Percentiles rank a stretch among this genome's conserved stretches.
Conservation (phyloP, 1,140 invertebrate genomes). For the Acyrthosiphon pisum region DNA sequence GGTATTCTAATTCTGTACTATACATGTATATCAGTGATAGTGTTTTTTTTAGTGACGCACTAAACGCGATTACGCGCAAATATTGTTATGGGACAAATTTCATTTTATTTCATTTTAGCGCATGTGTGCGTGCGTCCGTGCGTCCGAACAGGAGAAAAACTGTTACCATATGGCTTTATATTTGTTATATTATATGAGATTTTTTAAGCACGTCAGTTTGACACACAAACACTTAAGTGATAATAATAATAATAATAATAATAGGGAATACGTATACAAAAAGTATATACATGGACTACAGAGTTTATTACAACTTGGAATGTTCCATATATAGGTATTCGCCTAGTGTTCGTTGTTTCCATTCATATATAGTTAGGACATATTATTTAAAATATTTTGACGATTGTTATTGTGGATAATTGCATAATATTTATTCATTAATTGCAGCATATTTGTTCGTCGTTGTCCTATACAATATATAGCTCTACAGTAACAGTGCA, state of each 20-base stretch:
- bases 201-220: background rate
- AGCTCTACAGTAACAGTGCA: background rate
- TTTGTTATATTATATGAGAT: background rate
- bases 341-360: background rate
- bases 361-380: background rate
- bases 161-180: background rate
- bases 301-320: background rate
- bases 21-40: background rate
- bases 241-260: background rate
- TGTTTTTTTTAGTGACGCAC: background rate
- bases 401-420: background rate
- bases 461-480: background rate
- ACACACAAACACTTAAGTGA: background rate
- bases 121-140: background rate
- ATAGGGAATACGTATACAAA: background rate
- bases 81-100: background rate
- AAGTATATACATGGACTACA: background rate
- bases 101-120: background rate
- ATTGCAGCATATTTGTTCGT: background rate
- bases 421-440: conserved; percentile 1
- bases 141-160: background rate
- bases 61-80: background rate
- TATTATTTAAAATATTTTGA: conserved; percentile 6
- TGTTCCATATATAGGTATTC: background rate
- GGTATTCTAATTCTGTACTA: background rate